Evolutionary conservation across 2,113 vertebrate genomes (phyloP).

Genomic region (Xenopus borealis): DNA sequence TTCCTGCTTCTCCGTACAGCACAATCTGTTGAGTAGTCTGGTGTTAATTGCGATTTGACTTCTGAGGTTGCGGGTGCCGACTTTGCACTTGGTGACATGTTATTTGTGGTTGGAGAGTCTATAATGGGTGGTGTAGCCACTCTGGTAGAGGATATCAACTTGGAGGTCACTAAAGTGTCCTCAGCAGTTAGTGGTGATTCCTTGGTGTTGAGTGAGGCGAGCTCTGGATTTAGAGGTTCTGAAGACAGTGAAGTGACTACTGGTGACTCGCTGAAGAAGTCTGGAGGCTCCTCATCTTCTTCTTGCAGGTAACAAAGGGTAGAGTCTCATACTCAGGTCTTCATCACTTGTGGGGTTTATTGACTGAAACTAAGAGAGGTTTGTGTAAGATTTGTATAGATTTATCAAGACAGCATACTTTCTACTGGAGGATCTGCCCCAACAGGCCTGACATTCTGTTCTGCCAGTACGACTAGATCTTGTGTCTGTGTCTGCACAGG

Average conservation of each 20-base stretch:
- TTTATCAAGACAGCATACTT: rapidly evolving
- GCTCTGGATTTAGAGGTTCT: background rate
- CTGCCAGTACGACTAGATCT: background rate
- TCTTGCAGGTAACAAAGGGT: slow-evolving; percentile 19
- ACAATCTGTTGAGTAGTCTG: background rate
- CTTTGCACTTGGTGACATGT: background rate
- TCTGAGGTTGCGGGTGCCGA: too few species aligned
- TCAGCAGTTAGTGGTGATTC: slow-evolving; percentile 17
- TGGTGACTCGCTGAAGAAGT: background rate
- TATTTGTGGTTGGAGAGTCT: background rate
- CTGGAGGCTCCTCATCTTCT: slow-evolving; percentile 2
- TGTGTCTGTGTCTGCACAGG: background rate
- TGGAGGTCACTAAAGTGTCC: slow-evolving; percentile 39
- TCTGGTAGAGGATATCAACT: too few species aligned
- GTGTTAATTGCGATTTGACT: too few species aligned
- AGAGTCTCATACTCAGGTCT: slow-evolving; percentile 31
- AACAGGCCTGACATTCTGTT: background rate
- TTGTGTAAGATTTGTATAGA: background rate
- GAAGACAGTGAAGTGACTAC: background rate
- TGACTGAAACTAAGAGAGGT: slow-evolving; percentile 29
- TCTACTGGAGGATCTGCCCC: background rate
- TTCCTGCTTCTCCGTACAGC: background rate
- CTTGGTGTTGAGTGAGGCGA: background rate
- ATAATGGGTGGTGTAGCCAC: background rate
- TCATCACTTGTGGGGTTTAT: slow-evolving; percentile 26